Base-by-base conservation (phyloP, 2,797 vertebrate species). In the Linurgus olivaceus region DNA sequence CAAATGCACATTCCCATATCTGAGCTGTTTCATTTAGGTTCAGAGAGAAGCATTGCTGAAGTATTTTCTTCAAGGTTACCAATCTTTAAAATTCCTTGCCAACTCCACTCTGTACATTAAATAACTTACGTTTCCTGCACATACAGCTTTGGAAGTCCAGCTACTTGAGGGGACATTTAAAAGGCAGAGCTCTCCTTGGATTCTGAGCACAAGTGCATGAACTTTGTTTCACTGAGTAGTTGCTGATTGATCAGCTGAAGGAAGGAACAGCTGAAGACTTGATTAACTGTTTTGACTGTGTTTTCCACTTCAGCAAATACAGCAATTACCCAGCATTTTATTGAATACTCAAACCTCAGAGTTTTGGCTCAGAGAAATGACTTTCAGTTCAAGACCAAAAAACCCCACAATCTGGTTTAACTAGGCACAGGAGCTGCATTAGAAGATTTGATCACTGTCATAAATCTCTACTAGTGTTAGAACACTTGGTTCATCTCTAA, bases 221-320 rank as follows among this genome's bases (percentile, higher is more conserved):
- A 83, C 82, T 79, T 37, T 35, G 45, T 62, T 93, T 93, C 72
- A 40, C 82, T 5, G 2, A 12, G 71, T 73, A 92, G 71, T 25
- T 88, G 74, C 57, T 87, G 90, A 94, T 4, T 61, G 92, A 91
- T 81, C 7, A 6, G 72, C n/a, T 61, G 61, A 85, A 88, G 61
- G 75, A 87, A 54, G 37, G 78, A 87, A 89, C 65, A 82, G 86
- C 67, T 89, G 74, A 94, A 87, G 65, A 85, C 26, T 66, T 62
- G 81, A 89, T 80, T 58, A 88, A 91, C 80, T 78, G 66, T 77
- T 94, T 95, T 89, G 76, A 86, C 58, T 81, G 61, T 45, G 28
- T 93, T 91, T 94, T 82, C 78, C 65, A 52, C 55, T 92, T 89
- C 8, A 31, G 71, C 52, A 94, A 93, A 85, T 29, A 50, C 0